Base-by-base conservation (phyloP, 1,140 invertebrate species). In the Drosophila kanapiae region DNA sequence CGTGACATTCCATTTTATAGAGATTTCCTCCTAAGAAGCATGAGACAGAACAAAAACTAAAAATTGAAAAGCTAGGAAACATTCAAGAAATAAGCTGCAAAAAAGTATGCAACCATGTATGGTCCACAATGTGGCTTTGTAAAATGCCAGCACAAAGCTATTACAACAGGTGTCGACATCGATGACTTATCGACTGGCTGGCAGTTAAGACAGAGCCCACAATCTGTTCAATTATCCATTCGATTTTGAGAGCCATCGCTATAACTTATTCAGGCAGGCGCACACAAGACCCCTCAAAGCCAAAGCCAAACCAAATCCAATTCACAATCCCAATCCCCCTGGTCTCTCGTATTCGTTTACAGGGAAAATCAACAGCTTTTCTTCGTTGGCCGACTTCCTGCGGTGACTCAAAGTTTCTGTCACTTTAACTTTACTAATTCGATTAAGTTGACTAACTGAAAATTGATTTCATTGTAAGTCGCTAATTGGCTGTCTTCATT, bases 361-460 rank as follows among this genome's bases (percentile, higher is more conserved):
- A 29, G 27, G 42, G 42, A 71, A 70, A 72, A 71, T 72, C 69
- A 49, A 72, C 65, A 72, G 53, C 68, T 47, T 49, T 54, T 47
- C 54, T 64, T 60, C 61, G 37, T 33, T 62, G 61, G 37, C 61
- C 57, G 40, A 64, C 62, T 58, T 71, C 13, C 56, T 62, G 77
- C 45, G 69, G 69, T 60, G 45, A 27, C 68, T 75, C 71, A 81
- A 65, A 79, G 59, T 78, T 84, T 81, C 70, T 85, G 78, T 86
- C 82, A 69, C 82, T 78, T 45, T 70, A 85, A 85, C 82, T 86
- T 85, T 86, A 75, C 61, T 75, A 80, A 85, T 82, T 85, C 80
- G 82, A 86, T 85, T 85, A 86, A 86, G 67, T 78, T 43, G 82
- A 51, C 78, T 86, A 82, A 86, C 82, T 86, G 74, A 78, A 86